phyloP scores from a whole-genome alignment of 1,140 invertebrate species.

The Tetramorium simillimum region DNA sequence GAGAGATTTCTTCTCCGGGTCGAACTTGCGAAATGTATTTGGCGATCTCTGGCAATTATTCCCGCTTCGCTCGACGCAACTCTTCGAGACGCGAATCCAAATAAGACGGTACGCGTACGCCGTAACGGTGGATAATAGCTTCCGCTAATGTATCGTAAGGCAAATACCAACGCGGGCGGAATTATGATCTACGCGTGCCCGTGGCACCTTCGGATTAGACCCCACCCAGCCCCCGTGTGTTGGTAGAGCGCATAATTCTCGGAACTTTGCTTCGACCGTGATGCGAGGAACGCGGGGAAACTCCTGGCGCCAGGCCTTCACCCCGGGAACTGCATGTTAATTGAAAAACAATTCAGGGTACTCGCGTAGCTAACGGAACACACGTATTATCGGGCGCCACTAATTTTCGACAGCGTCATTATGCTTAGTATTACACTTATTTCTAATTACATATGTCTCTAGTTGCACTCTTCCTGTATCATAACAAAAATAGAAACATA shows the following conservation, averaged over 20 bases:
- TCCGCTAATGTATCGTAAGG: constrained; percentile 36
- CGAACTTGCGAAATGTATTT: neutral
- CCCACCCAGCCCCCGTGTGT: neutral
- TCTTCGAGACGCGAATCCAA: neutral
- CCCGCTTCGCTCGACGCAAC: neutral
- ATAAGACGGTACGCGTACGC: neutral
- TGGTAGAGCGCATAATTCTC: constrained; percentile 4
- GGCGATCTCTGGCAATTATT: neutral
- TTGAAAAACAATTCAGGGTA: constrained; percentile 7
- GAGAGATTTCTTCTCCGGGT: neutral
- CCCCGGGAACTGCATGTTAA: neutral
- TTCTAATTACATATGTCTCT: neutral
- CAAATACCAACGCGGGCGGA: constrained; percentile 18
- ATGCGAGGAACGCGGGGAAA: neutral
- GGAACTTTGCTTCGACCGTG: neutral
- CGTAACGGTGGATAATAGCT: constrained; percentile 1
- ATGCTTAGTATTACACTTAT: neutral
- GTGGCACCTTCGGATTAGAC: neutral
- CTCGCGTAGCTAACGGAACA: neutral
- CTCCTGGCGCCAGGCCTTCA: constrained; percentile 16
- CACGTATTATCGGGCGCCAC: neutral
- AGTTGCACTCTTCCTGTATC: neutral
- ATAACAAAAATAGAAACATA: neutral
- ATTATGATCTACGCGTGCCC: constrained; percentile 33
- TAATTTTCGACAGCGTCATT: neutral